Evolutionary conservation across 2,113 vertebrate genomes (phyloP), one percentile per base, ranked within the genome.

Genomic region (Microtus montanus): DNA sequence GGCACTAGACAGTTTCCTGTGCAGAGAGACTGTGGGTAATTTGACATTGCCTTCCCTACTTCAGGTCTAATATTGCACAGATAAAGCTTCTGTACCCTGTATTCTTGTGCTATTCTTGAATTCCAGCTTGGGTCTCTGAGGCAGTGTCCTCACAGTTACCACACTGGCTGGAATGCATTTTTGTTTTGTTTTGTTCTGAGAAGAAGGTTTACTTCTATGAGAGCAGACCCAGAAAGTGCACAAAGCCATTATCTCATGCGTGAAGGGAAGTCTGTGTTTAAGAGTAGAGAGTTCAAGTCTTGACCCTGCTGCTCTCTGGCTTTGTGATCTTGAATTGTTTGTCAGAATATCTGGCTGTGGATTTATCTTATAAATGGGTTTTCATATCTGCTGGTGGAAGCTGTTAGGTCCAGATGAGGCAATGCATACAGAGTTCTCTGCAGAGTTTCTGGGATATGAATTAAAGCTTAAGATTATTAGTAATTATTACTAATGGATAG

Each of bases 171-270:
- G 7, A 70, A 11, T 61, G 24, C 52, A 10, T 63, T 71, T 95
- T 19, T n/a, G 74, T 86, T 77, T 52, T 80, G 89, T 79, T 68
- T 87, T 80, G 86, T 74, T 74, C 75, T 41, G 93, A 84, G 83
- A 64, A 93, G 35, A 70, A 73, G 28, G 44, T 90, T 90, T 84
- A 19, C 28, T 66, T 19, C 84, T 47, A 22, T 8, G 24, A 79
- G 8, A 24, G 35, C 47, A 71, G 49, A 70, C 89, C 44, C 44
- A 77, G 41, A 20, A 35, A 77, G 7, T 64, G 2, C 33, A 49
- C 66, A 70, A 79, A 80, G 24, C 24, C 82, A 8, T 92, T 90
- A 38, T 58, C 47, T 90, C 22, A 5, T 73, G 28, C 9, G 4
- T 71, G 9, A 47, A 61, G 19, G 9, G 41, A 41, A 58, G 66